phyloP scores from a whole-genome alignment of 2,797 vertebrate genomes.

The Emydoidea blandingii region DNA sequence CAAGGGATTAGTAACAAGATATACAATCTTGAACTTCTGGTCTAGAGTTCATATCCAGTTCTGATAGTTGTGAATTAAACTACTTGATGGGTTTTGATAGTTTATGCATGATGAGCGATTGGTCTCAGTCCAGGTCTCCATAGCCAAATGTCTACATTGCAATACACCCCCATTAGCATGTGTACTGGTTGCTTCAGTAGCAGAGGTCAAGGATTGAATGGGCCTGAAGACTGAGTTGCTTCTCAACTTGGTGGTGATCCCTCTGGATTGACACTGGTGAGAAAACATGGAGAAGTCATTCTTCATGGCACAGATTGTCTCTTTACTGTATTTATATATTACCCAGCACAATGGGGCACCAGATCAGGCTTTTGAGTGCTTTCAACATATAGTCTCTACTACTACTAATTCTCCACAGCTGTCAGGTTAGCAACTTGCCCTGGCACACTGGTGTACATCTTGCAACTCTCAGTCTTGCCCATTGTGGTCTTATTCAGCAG shows the following conservation, averaged over 20 bases:
- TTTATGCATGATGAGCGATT: background rate
- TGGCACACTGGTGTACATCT: background rate
- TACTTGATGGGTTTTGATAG: fast-evolving
- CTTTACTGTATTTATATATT: background rate
- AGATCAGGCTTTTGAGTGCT: background rate
- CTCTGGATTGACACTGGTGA: background rate
- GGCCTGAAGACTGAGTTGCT: background rate
- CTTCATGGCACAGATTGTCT: background rate
- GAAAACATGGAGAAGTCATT: background rate
- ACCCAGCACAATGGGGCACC: background rate
- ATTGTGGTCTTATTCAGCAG: background rate
- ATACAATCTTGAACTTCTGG: background rate
- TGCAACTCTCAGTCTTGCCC: background rate
- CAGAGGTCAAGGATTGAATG: background rate
- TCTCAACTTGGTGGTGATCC: background rate
- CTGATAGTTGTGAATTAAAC: background rate
- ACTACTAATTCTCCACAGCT: background rate
- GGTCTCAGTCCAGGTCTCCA: background rate
- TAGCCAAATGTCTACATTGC: fast-evolving
- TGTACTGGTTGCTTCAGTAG: background rate
- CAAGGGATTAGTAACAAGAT: fast-evolving
- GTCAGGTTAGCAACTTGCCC: background rate
- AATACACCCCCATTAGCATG: fast-evolving
- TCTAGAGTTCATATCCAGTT: background rate
- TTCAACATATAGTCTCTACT: background rate